phyloP scores from a whole-genome alignment of 1,140 invertebrate genomes.

The Bombus affinis region DNA sequence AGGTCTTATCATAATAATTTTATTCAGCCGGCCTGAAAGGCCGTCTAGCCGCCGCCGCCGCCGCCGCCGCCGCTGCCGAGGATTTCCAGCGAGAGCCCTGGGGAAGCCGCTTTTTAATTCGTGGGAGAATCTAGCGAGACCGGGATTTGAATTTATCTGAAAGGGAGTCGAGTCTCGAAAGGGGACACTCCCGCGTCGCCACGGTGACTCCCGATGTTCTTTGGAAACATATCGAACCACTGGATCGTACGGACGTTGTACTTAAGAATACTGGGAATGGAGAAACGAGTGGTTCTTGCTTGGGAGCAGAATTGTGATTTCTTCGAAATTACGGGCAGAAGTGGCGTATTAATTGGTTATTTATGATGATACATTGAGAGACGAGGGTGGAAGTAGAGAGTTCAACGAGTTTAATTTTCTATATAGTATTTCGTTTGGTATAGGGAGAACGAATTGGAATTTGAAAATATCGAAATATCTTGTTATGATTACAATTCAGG shows the following conservation, averaged over 20 bases:
- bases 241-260: neutral
- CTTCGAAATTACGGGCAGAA: too few species aligned
- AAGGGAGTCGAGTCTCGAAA: neutral
- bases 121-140: constrained; percentile 34
- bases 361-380: too few species aligned
- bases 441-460: neutral
- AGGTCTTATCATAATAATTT: constrained; percentile 80
- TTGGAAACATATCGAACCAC: neutral
- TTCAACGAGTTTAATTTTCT: too few species aligned
- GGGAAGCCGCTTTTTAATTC: constrained; percentile 31
- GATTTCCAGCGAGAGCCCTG: constrained; percentile 8
- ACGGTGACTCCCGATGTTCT: neutral
- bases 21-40: constrained; percentile 65
- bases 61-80: neutral
- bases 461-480: neutral
- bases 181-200: neutral
- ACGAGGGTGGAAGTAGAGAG: too few species aligned
- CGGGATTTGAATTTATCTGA: constrained; percentile 45
- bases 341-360: too few species aligned
- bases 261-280: too few species aligned
- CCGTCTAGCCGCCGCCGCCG: constrained; percentile 34
- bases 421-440: neutral
- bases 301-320: too few species aligned
- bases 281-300: too few species aligned
- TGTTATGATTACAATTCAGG: neutral